Evolutionary conservation across 2,888 invertebrate species (phyloP).

Genomic region (Imbricaverruca yamaguchii): DNA sequence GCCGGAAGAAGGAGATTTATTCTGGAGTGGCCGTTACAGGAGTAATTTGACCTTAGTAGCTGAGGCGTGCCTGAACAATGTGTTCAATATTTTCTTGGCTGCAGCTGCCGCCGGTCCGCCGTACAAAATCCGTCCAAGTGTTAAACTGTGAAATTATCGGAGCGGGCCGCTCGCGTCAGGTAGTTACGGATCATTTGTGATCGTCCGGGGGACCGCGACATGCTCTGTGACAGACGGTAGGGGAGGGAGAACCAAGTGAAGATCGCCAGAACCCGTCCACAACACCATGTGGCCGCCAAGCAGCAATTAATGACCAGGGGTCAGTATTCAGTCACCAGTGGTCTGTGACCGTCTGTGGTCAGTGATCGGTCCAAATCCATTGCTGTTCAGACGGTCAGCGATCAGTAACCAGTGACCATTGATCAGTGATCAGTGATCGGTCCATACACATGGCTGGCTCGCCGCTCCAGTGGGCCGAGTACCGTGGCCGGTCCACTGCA

Average conservation of each 20-base stretch:
- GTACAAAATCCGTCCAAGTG: neutral
- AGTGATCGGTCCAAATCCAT: no score
- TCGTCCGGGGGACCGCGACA: neutral
- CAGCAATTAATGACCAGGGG: neutral
- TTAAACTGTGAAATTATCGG: neutral
- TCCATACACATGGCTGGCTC: no score
- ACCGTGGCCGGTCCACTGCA: no score
- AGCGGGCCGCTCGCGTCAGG: neutral
- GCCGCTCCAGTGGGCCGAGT: no score
- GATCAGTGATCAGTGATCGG: no score
- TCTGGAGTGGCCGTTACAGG: neutral
- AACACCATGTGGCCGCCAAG: no score
- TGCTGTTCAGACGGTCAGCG: no score
- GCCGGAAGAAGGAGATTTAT: neutral
- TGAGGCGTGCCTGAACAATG: neutral
- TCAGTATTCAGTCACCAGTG: neutral
- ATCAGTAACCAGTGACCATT: no score
- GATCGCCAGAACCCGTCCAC: no score
- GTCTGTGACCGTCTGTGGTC: no score
- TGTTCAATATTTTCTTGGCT: neutral
- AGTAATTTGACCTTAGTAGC: constrained; percentile 7
- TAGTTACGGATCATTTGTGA: neutral
- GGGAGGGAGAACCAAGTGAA: neutral
- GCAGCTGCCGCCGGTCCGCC: neutral
- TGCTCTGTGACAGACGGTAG: neutral